Evolutionary conservation across 2,797 vertebrate genomes (phyloP).

Genomic region (Falco novaeseelandiae): DNA sequence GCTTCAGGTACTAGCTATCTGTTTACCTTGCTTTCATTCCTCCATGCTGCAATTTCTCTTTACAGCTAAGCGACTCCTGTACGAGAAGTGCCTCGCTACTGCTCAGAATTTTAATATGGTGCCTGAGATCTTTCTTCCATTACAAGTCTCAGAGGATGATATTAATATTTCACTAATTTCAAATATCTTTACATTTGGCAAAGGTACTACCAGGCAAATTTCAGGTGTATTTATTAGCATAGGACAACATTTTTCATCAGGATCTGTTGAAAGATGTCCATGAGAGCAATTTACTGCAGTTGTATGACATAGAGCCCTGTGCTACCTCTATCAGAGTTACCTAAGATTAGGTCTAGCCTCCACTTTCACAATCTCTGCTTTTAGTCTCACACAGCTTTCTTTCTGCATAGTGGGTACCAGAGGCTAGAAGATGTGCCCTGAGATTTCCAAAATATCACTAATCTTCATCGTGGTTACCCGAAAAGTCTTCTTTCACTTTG

Average conservation of each 20-base stretch:
- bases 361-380: neutral
- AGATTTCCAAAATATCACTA: neutral
- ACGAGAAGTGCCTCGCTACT: neutral
- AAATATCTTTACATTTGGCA: neutral
- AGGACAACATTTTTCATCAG: neutral
- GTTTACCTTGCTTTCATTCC: neutral
- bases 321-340: neutral
- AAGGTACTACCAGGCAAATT: neutral
- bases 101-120: neutral
- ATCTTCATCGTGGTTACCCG: neutral
- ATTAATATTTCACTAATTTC: neutral
- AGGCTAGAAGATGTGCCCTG: neutral
- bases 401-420: neutral
- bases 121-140: neutral
- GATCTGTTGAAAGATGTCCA: neutral
- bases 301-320: neutral
- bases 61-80: rapidly evolving
- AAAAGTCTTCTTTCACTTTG: neutral
- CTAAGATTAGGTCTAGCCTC: neutral
- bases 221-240: neutral
- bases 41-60: constrained; percentile 1
- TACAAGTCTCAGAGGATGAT: neutral
- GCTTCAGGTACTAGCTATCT: neutral
- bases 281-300: neutral
- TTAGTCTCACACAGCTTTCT: neutral